Conservation (phyloP, 1,140 invertebrate species). For the Glomeris maerens region DNA sequence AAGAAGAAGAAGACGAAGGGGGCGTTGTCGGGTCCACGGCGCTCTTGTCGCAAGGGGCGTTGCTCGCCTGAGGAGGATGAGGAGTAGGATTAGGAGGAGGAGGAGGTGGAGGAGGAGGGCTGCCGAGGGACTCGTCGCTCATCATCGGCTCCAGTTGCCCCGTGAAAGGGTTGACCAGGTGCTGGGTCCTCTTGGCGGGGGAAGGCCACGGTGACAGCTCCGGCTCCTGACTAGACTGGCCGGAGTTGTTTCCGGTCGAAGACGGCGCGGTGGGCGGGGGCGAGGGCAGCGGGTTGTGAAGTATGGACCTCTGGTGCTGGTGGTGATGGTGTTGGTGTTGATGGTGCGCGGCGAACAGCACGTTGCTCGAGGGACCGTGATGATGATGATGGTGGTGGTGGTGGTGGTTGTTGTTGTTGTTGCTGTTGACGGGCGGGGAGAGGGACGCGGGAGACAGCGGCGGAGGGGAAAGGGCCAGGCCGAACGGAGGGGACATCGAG, state of each 20-base stretch:
- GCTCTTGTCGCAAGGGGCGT: conserved; percentile 40
- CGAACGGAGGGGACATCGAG: conserved; percentile 10
- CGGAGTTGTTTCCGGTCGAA: conserved; percentile 1
- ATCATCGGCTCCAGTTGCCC: conserved; percentile 67
- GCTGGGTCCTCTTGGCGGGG: conserved; percentile 43
- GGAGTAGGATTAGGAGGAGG: background rate
- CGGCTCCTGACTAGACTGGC: conserved; percentile 13
- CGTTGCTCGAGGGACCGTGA: conserved; percentile 18
- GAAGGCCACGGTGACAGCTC: conserved; percentile 20
- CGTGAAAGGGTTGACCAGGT: conserved; percentile 73
- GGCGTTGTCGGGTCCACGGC: conserved; percentile 19
- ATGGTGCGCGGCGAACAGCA: background rate
- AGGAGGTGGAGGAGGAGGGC: background rate
- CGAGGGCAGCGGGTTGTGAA: background rate
- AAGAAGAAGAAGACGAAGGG: conserved; percentile 9
- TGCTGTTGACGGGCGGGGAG: conserved; percentile 5
- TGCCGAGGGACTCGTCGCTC: conserved; percentile 25
- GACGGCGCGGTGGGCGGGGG: conserved; percentile 1
- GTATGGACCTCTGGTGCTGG: background rate
- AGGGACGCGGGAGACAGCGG: background rate
- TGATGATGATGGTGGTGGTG: conserved; percentile 22
- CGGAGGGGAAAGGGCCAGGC: background rate
- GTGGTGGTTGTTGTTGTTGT: conserved; percentile 22
- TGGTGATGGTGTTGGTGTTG: background rate
- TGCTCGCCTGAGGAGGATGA: background rate